Percentiles rank a stretch among this genome's conserved stretches.
These are phyloP conservation scores for Turnix velox DNA, from an alignment of 2,113 vertebrate species.

Conservation along the genomic window DNA sequence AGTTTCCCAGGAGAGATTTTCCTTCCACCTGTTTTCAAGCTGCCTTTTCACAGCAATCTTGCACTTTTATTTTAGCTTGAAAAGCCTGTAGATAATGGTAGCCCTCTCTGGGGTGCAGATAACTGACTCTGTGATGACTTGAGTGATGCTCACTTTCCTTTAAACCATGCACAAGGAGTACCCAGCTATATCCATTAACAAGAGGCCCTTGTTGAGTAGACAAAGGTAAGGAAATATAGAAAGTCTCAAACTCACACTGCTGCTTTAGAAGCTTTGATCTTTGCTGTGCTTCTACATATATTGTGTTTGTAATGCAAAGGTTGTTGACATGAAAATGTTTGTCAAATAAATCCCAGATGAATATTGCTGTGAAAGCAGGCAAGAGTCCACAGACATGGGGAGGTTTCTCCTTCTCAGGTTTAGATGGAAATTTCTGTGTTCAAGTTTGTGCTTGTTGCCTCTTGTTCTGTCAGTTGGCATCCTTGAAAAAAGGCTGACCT, in stretches of 20 bases:
- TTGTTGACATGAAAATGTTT: not conserved
- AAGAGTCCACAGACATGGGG: not conserved
- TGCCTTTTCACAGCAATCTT: not conserved
- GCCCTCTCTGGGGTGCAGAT: not conserved
- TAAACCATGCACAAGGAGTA: not conserved
- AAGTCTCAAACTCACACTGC: not conserved
- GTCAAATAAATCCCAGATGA: not conserved
- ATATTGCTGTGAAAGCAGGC: not conserved
- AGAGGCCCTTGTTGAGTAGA: not conserved
- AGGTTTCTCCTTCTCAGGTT: not conserved
- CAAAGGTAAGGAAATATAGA: not conserved
- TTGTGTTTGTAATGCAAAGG: not conserved
- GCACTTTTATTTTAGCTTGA: not conserved
- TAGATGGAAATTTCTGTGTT: too few species aligned
- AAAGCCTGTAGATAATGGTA: constrained; percentile 5
- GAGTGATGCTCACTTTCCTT: not conserved
- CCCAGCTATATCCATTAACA: not conserved
- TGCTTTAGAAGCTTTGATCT: not conserved
- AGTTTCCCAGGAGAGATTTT: not conserved
- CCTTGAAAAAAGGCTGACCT: too few species aligned
- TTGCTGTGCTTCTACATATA: not conserved
- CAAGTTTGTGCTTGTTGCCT: too few species aligned
- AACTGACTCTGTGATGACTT: not conserved
- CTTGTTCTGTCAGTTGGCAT: too few species aligned
- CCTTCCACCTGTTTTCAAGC: constrained; percentile 16